Base-by-base conservation (phyloP, 2,797 vertebrate species). In the Petrocephalus schoutedeni region DNA sequence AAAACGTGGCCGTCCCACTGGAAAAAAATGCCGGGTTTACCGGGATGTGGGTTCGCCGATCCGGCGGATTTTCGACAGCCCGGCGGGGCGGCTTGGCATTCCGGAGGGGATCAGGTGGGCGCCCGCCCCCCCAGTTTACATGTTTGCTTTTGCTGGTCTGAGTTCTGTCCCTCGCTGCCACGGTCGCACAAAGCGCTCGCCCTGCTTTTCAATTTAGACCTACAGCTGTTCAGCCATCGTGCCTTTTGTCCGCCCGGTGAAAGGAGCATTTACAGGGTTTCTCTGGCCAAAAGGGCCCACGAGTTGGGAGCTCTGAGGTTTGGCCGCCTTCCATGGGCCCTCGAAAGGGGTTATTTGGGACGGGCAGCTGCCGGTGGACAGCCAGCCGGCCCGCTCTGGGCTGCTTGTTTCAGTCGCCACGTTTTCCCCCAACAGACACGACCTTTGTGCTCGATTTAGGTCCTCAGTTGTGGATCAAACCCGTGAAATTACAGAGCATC, bases 121-220 rank as follows among this genome's bases (percentile, higher is more conserved):
- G 8, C 7, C 74, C 7, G 74, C 19, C 41, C 45, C 16, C 45
- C 16, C 41, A 7, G 19, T 80, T 49, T 80, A 80, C 36, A 7
- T 80, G 74, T 80, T 80, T 80, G 74, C 49, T 80, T 80, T 80
- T 80, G 74, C 74, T 49, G 41, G 16, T 80, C n/a, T 80, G 74
- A 19, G 74, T 49, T 21, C 41, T 9, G 74, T 45, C 19, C 19
- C 19, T 49, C 7, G 3, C 7, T 77, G 36, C 41, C 36, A 4
- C 41, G 14, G 74, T 3, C 6, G 0, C n/a, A 16, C 74, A 49
- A 80, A 77, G 14, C 16, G 71, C 64, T 36, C 36, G 19, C 36
- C 36, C 6, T 28, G 36, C 36, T 77, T 45, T 77, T 77, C 16
- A 41, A 77, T 45, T 77, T 14, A 77, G 71, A n/a, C 71, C 32